Evolutionary conservation across 1,140 invertebrate genomes (phyloP), one percentile per base, ranked within the genome.

Genomic region (Drosophila ercepeae): DNA sequence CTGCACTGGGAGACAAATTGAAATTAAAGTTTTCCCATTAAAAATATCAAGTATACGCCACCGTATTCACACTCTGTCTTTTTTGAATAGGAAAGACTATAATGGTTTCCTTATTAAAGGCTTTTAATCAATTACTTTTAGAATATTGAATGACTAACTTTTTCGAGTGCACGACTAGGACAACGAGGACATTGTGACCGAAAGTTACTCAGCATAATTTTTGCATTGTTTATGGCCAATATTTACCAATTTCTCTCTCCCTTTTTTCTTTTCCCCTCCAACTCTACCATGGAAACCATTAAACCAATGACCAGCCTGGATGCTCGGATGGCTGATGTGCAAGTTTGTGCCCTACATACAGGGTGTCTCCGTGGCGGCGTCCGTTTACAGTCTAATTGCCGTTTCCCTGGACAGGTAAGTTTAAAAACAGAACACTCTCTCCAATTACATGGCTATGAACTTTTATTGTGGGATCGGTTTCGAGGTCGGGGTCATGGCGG

Each of bases 291-390:
- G 7, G 7, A 41, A 41, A 4, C n/a, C 13, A 16, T 21, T 18
- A 13, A 36, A 36, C 11, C 81, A 82, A 90, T 86, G 95, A 49
- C 13, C 7, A 98, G 97, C 97, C 59, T 99, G 97, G 97, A 94
- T 97, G 70, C 94, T 98, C 48, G 97, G 97, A 51, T 96, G 96
- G 94, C 95, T 96, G 92, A 96, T 98, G 95, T 98, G 97, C 92
- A 98, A 98, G 92, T 96, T 96, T 1, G 97, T 98, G 18, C 96
- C 97, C 1, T 99, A 98, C 91, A 95, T 99, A 70, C 97, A 98
- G 92, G 97, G 97, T 44, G 96, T 98, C 16, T 97, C 97, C 0
- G 97, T 99, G 0, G 97, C 96, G 44, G 97, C 97, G 14, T 99
- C 97, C 0, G 96, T 98, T 46, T 98, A 98, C 93, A 98, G 97